These are phyloP conservation scores for Gopherus evgoodei DNA, from an alignment of 2,113 vertebrate genomes.

Conservation along the genomic window DNA sequence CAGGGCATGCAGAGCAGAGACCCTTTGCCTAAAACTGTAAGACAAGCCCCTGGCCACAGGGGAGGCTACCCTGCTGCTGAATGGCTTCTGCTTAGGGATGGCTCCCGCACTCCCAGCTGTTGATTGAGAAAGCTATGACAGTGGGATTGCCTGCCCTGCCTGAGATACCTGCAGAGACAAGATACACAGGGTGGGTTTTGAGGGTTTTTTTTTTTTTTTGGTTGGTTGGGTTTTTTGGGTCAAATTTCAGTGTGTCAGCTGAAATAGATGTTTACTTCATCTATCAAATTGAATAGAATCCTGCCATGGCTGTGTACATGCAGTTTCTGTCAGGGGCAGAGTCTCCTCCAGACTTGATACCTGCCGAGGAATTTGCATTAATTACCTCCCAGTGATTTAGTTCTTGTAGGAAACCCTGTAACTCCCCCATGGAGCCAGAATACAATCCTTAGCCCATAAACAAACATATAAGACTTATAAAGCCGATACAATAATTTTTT, in stretches of 20 bases:
- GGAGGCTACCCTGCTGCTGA: background rate
- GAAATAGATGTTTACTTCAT: background rate
- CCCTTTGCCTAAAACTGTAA: background rate
- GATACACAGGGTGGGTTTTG: background rate
- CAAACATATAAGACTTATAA: background rate
- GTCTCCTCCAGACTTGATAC: background rate
- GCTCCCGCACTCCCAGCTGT: background rate
- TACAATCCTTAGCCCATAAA: background rate
- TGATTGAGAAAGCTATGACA: background rate
- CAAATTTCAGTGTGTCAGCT: background rate
- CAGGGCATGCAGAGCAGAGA: background rate
- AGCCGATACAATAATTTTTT: background rate
- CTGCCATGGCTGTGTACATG: background rate
- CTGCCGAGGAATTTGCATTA: background rate
- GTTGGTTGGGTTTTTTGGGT: too few relatives aligned
- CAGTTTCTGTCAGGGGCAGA: background rate
- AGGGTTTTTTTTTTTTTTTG: too few relatives aligned
- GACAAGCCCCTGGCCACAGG: background rate
- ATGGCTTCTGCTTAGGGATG: background rate
- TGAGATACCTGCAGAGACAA: background rate
- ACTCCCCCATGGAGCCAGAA: background rate
- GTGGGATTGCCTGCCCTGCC: background rate
- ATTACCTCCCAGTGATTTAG: background rate
- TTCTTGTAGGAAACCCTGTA: background rate
- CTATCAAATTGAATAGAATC: background rate